These are phyloP conservation scores for Himalopsyche japonica DNA, from an alignment of 2,888 invertebrate species.

Conservation along the genomic window DNA sequence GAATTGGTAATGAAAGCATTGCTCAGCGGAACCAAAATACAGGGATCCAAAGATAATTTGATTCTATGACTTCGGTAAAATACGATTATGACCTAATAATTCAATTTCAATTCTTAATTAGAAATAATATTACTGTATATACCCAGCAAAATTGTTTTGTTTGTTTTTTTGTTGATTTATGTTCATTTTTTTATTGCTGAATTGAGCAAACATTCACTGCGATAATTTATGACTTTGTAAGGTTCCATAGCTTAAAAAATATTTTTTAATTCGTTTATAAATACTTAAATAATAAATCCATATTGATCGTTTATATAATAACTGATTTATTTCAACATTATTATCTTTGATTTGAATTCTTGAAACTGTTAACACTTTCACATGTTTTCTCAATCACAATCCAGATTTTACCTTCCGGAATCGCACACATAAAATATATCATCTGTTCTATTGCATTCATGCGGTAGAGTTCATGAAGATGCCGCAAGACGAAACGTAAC, in stretches of 20 bases:
- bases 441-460: too few relatives aligned
- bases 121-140: slow-evolving; percentile 24
- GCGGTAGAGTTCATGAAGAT: too few relatives aligned
- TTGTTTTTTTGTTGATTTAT: neutral
- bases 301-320: too few relatives aligned
- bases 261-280: neutral
- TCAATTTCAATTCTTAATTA: slow-evolving; percentile 39
- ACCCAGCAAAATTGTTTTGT: neutral
- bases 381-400: too few relatives aligned
- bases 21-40: neutral
- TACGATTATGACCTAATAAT: slow-evolving; percentile 39
- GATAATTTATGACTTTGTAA: neutral
- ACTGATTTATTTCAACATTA: too few relatives aligned
- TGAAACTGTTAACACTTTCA: too few relatives aligned
- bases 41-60: slow-evolving; percentile 31
- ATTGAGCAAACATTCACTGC: neutral
- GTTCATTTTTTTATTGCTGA: neutral
- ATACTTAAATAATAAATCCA: too few relatives aligned
- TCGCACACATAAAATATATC: too few relatives aligned
- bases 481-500: too few relatives aligned
- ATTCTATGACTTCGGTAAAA: slow-evolving; percentile 35
- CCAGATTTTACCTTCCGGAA: too few relatives aligned
- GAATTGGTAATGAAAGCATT: neutral
- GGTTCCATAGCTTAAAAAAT: neutral
- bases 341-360: too few relatives aligned